These are phyloP conservation scores for Panthera tigris DNA, from an alignment of 2,113 vertebrate genomes.

Conservation along the genomic window DNA sequence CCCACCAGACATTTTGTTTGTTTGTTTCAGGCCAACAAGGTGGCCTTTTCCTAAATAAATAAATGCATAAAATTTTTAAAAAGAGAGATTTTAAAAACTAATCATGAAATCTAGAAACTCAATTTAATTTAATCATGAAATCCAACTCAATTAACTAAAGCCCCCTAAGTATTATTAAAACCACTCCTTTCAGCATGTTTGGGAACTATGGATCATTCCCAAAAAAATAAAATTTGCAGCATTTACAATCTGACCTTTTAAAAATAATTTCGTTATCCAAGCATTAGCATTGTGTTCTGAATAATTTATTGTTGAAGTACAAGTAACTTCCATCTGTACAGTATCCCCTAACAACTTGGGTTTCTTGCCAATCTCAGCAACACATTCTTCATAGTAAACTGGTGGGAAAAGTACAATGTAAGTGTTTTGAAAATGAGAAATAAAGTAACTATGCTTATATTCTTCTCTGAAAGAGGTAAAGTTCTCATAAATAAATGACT, in stretches of 20 bases:
- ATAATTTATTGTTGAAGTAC: constrained; percentile 25
- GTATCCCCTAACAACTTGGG: not conserved
- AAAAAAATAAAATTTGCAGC: not conserved
- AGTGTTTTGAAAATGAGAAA: constrained; percentile 18
- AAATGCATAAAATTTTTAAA: not conserved
- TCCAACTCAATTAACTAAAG: not conserved
- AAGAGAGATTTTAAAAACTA: not conserved
- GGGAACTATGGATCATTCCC: not conserved
- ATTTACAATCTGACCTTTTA: not conserved
- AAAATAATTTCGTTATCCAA: constrained; percentile 9
- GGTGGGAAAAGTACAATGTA: not conserved
- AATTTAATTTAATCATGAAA: not conserved
- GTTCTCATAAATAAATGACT: not conserved
- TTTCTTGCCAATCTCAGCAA: constrained; percentile 28
- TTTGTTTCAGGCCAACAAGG: not conserved
- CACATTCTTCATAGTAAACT: not conserved
- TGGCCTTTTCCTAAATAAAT: not conserved
- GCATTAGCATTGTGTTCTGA: not conserved
- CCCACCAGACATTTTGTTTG: not conserved
- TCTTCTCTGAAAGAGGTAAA: not conserved
- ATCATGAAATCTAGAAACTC: constrained; percentile 29
- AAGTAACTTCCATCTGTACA: not conserved
- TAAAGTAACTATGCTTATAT: not conserved
- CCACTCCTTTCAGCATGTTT: not conserved
- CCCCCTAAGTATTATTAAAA: not conserved